Base-by-base conservation (phyloP, 2,888 invertebrate species). In the Seira ritae region DNA sequence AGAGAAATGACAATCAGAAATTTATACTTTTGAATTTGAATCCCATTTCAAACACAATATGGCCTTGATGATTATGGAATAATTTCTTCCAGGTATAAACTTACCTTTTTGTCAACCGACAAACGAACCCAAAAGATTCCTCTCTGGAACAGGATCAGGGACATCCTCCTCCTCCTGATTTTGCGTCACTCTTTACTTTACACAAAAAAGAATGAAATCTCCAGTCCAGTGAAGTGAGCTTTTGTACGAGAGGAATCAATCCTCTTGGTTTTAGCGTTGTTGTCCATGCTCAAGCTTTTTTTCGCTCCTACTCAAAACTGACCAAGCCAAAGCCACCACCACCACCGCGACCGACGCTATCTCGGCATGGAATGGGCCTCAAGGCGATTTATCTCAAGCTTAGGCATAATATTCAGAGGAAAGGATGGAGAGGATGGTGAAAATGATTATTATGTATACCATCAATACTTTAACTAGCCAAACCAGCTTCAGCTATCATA, bases 351-450 rank as follows among this genome's bases (percentile, higher is more conserved):
- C 83, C 83, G 83, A 83, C 83, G 83, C 83, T 83, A 83, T 83
- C 83, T 72, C 83, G 83, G 83, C 83, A 83, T 83, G 83, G 83
- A 83, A 83, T 83, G 70, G 72, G 78, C 83, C 83, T 77, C 68
- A 65, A 77, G 83, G 77, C 46, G 77, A 77, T 83, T 22, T 78
- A 19, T 72, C 62, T 24, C 66, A 50, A 73, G 77, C 76, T 66
- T 81, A 24, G 20, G 19, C 22, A 62, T 10, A 60, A 60, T 60
- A 50, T 50, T 12, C 15, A 50, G 15, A 50, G 15, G 15, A 62
- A 31, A 31, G 17, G 17, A 55, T 55, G 55, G 55, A 55, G 22
- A 62, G 62, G 19, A 62, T 62, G 62, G 62, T 20, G 62, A 62
- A 62, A 62, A 62, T 62, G 62, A 62, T 62, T 20, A 62, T 22